phyloP scores from a whole-genome alignment of 2,797 vertebrate species.

The Acrossocheilus wenchowensis region DNA sequence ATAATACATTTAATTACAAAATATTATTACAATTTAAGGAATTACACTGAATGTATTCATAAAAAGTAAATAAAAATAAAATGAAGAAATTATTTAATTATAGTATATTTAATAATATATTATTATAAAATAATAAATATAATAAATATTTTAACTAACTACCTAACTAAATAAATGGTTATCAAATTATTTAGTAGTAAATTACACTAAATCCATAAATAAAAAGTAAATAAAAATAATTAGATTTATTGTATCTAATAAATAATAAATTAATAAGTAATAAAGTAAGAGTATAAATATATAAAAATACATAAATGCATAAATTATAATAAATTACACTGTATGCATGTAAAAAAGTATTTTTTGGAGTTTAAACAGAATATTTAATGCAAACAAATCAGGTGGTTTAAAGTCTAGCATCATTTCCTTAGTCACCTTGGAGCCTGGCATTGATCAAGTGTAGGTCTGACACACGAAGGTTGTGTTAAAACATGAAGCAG shows the following conservation, averaged over 20 bases:
- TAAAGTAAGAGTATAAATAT: not conserved
- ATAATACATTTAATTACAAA: not conserved
- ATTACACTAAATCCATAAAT: not conserved
- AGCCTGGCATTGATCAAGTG: conserved; percentile 17
- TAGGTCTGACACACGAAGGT: not conserved
- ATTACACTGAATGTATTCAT: not conserved
- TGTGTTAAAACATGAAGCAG: conserved; percentile 10
- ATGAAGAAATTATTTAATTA: not conserved
- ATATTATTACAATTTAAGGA: not conserved
- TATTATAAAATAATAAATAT: too few species aligned
- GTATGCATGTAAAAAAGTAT: not conserved
- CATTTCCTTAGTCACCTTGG: not conserved
- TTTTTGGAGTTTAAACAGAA: not conserved
- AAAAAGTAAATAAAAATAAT: not conserved
- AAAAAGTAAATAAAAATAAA: not conserved
- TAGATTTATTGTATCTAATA: not conserved
- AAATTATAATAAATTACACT: not conserved
- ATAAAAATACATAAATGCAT: not conserved
- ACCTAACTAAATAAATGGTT: not conserved
- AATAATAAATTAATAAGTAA: too few species aligned
- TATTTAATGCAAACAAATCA: conserved; percentile 25
- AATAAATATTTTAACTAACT: not conserved
- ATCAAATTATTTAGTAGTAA: not conserved
- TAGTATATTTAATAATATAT: not conserved
- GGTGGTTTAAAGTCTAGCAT: not conserved